Percentiles rank a stretch among this genome's conserved stretches.
These are phyloP conservation scores for Nebria salina DNA, from an alignment of 2,888 invertebrate genomes.

Conservation along the genomic window DNA sequence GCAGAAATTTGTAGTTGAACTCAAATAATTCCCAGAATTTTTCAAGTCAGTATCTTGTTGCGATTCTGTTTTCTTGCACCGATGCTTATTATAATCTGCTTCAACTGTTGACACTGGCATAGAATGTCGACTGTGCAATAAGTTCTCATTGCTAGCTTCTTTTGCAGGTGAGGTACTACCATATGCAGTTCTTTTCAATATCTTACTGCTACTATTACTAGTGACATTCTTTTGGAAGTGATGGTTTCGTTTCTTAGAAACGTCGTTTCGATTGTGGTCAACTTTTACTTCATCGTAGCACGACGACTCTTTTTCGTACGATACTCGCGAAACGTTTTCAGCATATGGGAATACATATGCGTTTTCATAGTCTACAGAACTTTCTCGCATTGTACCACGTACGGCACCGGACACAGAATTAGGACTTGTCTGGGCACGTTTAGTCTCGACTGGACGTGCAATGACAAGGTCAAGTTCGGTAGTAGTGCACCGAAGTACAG, in stretches of 20 bases:
- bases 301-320: conserved; percentile 44
- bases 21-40: conserved; percentile 52
- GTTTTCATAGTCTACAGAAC: conserved; percentile 77
- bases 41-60: conserved; percentile 12
- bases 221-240: conserved; percentile 72
- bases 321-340: conserved; percentile 55
- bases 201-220: conserved; percentile 69
- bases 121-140: conserved; percentile 8
- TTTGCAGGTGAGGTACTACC: conserved; percentile 65
- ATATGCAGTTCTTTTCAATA: conserved; percentile 67
- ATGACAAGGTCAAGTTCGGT: conserved; percentile 75
- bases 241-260: conserved; percentile 64
- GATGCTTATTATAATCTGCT: not conserved
- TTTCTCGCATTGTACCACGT: conserved; percentile 67
- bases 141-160: conserved; percentile 49
- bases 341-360: conserved; percentile 67
- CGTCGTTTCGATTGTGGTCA: conserved; percentile 48
- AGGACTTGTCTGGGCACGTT: conserved; percentile 49
- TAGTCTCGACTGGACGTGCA: conserved; percentile 62
- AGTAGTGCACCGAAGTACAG: conserved; percentile 70
- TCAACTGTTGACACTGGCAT: not conserved
- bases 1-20: conserved; percentile 72
- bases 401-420: conserved; percentile 40
- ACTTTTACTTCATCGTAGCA: conserved; percentile 36
- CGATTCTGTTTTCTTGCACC: conserved; percentile 6